Percentiles rank a stretch among this genome's conserved stretches.
These are phyloP conservation scores for Lasioglossum vierecki DNA, from an alignment of 2,888 invertebrate species.

Conservation along the genomic window DNA sequence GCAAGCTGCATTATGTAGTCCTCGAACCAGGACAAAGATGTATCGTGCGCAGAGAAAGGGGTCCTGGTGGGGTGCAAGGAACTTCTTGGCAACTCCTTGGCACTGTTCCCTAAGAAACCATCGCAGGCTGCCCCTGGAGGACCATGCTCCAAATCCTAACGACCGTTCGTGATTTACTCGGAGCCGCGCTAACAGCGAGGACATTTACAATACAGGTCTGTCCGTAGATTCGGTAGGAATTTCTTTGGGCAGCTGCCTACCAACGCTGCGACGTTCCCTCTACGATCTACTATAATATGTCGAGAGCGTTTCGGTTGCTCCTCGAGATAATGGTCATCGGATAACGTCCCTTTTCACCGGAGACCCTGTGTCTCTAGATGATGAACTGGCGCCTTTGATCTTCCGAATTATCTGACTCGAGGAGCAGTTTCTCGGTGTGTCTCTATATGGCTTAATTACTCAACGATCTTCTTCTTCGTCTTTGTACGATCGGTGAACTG, in stretches of 20 bases:
- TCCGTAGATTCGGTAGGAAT: constrained; percentile 18
- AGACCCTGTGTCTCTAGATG: not conserved
- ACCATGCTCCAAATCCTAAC: constrained; percentile 71
- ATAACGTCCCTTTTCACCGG: not conserved
- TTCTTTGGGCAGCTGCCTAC: constrained; percentile 15
- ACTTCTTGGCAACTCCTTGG: constrained; percentile 6
- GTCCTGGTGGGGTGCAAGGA: not conserved
- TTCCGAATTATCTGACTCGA: not conserved
- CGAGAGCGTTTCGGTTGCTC: not conserved
- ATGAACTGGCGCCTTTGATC: constrained; percentile 16
- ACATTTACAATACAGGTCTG: constrained; percentile 27
- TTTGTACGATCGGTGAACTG: not conserved
- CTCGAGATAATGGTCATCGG: constrained; percentile 2
- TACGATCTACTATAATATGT: constrained; percentile 8
- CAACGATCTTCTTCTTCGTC: constrained; percentile 6
- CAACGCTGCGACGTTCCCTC: constrained; percentile 2
- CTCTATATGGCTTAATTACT: constrained; percentile 8
- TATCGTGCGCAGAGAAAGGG: not conserved
- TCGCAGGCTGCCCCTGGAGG: constrained; percentile 38
- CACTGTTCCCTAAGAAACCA: not conserved
- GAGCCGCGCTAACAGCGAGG: constrained; percentile 20
- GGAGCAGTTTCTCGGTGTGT: not conserved
- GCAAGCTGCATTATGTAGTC: constrained; percentile 1
- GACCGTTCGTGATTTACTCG: constrained; percentile 67
- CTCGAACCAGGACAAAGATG: constrained; percentile 3